phyloP scores from a whole-genome alignment of 2,888 invertebrate genomes.

The Acrobasis consociella region DNA sequence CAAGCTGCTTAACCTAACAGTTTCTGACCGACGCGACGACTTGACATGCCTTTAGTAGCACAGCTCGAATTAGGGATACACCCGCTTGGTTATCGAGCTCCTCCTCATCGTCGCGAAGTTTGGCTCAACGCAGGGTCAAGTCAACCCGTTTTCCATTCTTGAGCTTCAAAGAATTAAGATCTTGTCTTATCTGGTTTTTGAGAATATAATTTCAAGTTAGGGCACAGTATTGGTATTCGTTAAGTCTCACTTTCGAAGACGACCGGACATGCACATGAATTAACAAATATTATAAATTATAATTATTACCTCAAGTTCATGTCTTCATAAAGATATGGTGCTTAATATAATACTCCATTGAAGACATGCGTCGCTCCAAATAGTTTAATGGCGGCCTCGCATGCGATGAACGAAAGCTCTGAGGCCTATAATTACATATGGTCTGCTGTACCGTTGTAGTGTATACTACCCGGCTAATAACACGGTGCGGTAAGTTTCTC shows the following conservation, averaged over 20 bases:
- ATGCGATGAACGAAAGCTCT: conserved; percentile 19
- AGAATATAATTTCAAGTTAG: too few species aligned
- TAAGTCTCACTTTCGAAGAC: background rate
- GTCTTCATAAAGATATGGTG: conserved; percentile 8
- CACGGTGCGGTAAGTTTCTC: conserved; percentile 6
- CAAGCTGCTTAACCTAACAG: too few species aligned
- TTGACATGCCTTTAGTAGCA: too few species aligned
- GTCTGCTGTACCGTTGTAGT: conserved; percentile 11
- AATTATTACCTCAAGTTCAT: background rate
- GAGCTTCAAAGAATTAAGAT: too few species aligned
- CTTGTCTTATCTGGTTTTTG: too few species aligned
- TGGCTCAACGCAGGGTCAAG: too few species aligned
- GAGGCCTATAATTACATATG: conserved; percentile 19
- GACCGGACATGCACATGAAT: background rate
- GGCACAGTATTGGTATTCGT: too few species aligned
- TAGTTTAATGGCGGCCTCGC: conserved; percentile 15
- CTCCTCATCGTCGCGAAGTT: too few species aligned
- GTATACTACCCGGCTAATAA: conserved; percentile 2
- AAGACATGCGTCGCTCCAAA: conserved; percentile 16
- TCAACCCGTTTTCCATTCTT: too few species aligned
- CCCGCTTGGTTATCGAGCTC: too few species aligned
- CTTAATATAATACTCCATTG: conserved; percentile 10
- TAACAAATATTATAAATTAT: background rate
- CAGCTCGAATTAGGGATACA: too few species aligned
- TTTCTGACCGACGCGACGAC: too few species aligned